phyloP scores from a whole-genome alignment of 2,888 invertebrate genomes.

The Drosophila algonquin region DNA sequence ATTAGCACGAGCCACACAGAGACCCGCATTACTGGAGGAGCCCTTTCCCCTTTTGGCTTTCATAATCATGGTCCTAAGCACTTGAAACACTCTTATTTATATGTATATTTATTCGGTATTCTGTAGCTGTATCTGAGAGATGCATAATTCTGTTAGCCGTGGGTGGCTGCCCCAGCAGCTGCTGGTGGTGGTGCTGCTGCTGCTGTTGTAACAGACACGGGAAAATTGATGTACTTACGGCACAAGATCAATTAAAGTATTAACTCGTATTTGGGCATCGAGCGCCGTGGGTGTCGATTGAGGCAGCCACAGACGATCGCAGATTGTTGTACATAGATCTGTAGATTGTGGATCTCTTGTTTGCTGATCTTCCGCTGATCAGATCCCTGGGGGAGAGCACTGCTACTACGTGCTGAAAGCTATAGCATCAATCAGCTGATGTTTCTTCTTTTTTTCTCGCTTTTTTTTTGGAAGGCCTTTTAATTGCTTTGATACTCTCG shows the following conservation, averaged over 20 bases:
- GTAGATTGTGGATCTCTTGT: constrained; percentile 7
- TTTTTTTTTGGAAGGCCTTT: constrained; percentile 35
- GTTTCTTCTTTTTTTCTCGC: constrained; percentile 23
- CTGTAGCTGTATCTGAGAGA: background rate
- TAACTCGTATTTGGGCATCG: constrained; percentile 49
- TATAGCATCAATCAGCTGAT: constrained; percentile 50
- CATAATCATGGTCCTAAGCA: constrained; percentile 33
- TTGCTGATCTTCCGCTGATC: constrained; percentile 9
- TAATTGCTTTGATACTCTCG: constrained; percentile 69
- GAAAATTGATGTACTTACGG: constrained; percentile 62
- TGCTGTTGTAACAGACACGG: constrained; percentile 33
- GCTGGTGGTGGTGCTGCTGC: constrained; percentile 8
- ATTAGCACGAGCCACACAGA: constrained; percentile 52
- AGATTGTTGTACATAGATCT: background rate
- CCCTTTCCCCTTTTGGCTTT: constrained; percentile 14
- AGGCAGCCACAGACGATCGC: constrained; percentile 23
- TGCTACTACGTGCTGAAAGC: constrained; percentile 23
- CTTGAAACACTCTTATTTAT: constrained; percentile 17
- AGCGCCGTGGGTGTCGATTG: constrained; percentile 47
- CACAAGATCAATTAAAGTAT: constrained; percentile 65
- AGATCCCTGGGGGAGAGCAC: constrained; percentile 19
- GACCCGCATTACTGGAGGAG: constrained; percentile 47
- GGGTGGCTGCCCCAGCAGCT: constrained; percentile 36
- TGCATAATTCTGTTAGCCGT: constrained; percentile 24
- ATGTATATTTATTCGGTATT: background rate